These are phyloP conservation scores for Eclectus roratus DNA, from an alignment of 2,113 vertebrate species.

Conservation along the genomic window DNA sequence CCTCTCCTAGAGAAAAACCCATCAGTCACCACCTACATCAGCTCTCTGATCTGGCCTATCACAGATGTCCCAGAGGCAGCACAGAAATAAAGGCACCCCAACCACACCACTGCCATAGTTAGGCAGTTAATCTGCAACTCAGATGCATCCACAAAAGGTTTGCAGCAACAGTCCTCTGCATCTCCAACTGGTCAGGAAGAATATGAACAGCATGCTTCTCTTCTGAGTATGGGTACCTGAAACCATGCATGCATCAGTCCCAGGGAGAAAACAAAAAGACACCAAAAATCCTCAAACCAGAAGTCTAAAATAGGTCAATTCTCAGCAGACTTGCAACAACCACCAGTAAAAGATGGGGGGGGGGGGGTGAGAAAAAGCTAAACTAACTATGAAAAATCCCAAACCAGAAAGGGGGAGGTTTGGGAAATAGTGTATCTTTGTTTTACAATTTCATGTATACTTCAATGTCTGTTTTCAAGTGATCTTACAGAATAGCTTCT, in stretches of 20 bases:
- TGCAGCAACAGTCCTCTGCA: accelerated
- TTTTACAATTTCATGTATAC: neutral
- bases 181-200: neutral
- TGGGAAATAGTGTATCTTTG: neutral
- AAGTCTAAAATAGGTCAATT: too few relatives aligned
- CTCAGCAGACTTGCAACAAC: neutral
- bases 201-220: neutral
- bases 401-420: neutral
- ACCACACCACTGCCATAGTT: neutral
- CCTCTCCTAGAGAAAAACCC: neutral
- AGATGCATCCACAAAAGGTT: neutral
- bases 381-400: neutral
- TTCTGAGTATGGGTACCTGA: neutral
- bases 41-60: neutral
- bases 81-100: neutral
- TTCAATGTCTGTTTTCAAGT: neutral
- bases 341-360: neutral
- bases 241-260: accelerated
- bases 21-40: neutral
- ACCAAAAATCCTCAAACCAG: neutral
- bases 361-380: neutral
- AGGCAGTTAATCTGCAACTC: neutral
- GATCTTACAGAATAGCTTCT: neutral
- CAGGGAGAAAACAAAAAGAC: neutral
- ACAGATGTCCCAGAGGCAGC: neutral